A percentile compares a stretch with the other conserved stretches of the same genome.
These are phyloP conservation scores for Hippasteria phrygiana DNA, from an alignment of 53 echinoderm and acorn worm genomes.

Conservation along the genomic window DNA sequence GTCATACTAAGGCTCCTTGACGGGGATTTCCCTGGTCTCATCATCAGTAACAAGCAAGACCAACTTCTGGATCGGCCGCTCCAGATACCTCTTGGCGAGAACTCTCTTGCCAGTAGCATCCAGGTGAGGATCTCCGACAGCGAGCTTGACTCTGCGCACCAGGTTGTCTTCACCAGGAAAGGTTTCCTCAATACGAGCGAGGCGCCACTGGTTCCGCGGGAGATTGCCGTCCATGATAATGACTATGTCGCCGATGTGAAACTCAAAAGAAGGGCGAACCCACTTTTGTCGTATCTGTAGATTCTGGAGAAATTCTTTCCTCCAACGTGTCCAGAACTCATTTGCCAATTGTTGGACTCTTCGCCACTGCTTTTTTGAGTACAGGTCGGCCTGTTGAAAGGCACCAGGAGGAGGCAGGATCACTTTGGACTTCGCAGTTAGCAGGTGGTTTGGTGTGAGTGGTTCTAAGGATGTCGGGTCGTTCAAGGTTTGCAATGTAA, in stretches of 20 bases:
- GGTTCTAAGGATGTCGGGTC: constrained; percentile 17
- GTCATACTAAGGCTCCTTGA: constrained; percentile 3
- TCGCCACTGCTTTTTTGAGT: too few species aligned
- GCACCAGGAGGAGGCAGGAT: constrained; percentile 64
- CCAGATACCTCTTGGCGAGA: background rate
- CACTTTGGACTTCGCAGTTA: constrained; percentile 60
- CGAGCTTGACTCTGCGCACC: constrained; percentile 49
- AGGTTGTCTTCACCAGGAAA: constrained; percentile 42
- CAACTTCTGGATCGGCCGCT: constrained; percentile 47
- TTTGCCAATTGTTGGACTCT: too few species aligned
- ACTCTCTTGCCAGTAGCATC: constrained; percentile 9
- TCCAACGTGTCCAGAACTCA: too few species aligned
- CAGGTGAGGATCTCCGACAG: background rate
- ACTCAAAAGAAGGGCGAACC: too few species aligned
- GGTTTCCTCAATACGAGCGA: constrained; percentile 18
- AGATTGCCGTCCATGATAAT: too few species aligned
- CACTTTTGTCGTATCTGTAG: too few species aligned
- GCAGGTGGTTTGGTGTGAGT: constrained; percentile 66
- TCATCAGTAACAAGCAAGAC: constrained; percentile 14
- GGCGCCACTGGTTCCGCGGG: too few species aligned
- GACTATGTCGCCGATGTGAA: too few species aligned
- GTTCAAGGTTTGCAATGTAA: constrained; percentile 29
- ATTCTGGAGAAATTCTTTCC: too few species aligned
- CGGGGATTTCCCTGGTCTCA: constrained; percentile 15
- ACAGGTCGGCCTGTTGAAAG: constrained; percentile 45